Evolutionary conservation across 2,113 vertebrate species (phyloP), one percentile per base, ranked within the genome.

Genomic region (Motacilla alba): DNA sequence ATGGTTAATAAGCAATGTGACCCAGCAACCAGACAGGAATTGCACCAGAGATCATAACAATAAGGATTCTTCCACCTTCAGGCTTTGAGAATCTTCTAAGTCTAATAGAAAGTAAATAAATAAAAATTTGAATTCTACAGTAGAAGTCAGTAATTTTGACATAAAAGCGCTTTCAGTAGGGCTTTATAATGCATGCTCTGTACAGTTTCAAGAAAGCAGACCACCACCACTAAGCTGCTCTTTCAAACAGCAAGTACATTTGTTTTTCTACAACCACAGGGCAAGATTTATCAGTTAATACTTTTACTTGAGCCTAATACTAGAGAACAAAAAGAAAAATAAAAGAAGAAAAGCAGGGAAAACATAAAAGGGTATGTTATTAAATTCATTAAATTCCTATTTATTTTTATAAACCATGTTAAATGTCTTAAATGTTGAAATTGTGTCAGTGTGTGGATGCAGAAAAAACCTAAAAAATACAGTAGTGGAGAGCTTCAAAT

Each of bases 231-330:
- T 62, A 68, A 80, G 50, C 41, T 84, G 15, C 27, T 95, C 46
- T 82, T 95, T 94, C 62, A 91, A 88, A 83, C 4, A 79, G 31
- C 24, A 87, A 84, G 41, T 62, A 58, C 28, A 30, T 91, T 87
- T 89, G 23, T 68, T 93, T 94, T 94, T 77, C 31, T 82, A 79
- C 16, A 83, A 62, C 41, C 31, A 19, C 5, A 3, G 10, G 28
- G 23, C 6, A 83, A 93, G 63, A 85, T 94, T 95, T 93, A 90
- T 83, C 84, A 80, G 53, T 95, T 93, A 95, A 73, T 89, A 83
- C 53, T 87, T 74, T 39, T 83, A 35, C 28, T 55, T 62, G 12
- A 91, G 28, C 33, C 15, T 79, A 76, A 46, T 30, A 26, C 12
- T 33, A 4, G 4, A 33, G 26, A 33, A 31, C 2, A 15, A 64